Evolutionary conservation across 2,888 invertebrate species (phyloP), one percentile per base, ranked within the genome.

Genomic region (Scelioninae gen. 1): DNA sequence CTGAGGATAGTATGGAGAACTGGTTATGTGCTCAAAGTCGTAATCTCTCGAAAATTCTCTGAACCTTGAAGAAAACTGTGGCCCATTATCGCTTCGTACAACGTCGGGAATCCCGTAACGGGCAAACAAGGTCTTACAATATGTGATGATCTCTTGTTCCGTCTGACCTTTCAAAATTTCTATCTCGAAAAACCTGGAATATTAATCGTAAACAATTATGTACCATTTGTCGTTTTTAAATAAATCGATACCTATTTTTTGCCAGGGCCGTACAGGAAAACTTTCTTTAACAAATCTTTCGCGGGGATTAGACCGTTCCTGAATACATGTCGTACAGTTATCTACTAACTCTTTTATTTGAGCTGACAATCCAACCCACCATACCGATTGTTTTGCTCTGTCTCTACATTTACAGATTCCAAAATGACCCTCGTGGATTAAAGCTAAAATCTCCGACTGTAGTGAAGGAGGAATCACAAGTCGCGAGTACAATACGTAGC

Each of bases 381-480:
- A 87, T 9, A 88, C 84, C 8, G 83, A 82, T 23, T 83, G 83
- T 49, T 83, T 83, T 10, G 86, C 87, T 32, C 85, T 45, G n/a
- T 60, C 58, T 29, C 84, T 55, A 62, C 86, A 86, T 68, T 86
- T 88, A 7, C 47, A 84, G 34, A 88, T 84, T 0, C 88, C 88
- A 0, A 86, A 72, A 68, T 89, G 89, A 0, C 88, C 88, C 16
- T 71, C 77, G 53, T 89, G 87, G 5, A 89, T 69, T 56, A 58
- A 51, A n/a, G 69, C 11, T 29, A 88, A 53, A 7, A 87, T 65
- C 49, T 88, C 85, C 9, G n/a, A 45, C 5, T 38, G 38, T 1
- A 38, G 38, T 9, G 38, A 38, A 38, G 38, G 9, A 56, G 63
- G 88, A 60, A 88, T 86, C 5, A 87, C 62, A 23, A 88, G 53